A percentile compares a stretch with the other conserved stretches of the same genome.
These are phyloP conservation scores for Falco berigora DNA, from an alignment of 2,797 vertebrate genomes.

Conservation along the genomic window DNA sequence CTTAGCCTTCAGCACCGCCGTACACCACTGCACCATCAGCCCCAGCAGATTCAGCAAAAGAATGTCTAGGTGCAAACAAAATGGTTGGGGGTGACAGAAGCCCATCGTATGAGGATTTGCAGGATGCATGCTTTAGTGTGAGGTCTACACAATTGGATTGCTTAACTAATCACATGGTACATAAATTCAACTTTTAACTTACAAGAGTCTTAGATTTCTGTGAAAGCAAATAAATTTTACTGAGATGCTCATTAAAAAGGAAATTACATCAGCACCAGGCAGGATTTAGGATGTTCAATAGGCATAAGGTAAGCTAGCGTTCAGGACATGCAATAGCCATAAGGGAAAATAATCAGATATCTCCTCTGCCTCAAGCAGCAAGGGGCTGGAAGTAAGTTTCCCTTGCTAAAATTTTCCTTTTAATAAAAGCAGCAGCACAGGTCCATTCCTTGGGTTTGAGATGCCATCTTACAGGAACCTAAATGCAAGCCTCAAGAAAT, in stretches of 20 bases:
- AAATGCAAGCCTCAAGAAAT: not conserved
- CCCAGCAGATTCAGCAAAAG: not conserved
- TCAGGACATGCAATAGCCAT: too few species aligned
- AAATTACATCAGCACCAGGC: not conserved
- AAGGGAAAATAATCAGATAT: fast-evolving
- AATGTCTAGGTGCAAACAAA: not conserved
- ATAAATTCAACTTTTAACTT: not conserved
- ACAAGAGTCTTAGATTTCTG: not conserved
- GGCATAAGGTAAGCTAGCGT: not conserved
- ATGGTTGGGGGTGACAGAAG: fast-evolving
- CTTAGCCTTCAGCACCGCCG: not conserved
- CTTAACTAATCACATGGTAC: not conserved
- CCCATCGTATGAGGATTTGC: fast-evolving
- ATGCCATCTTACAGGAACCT: not conserved
- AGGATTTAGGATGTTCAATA: not conserved
- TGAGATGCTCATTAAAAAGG: not conserved
- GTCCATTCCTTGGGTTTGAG: not conserved
- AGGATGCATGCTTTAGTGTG: fast-evolving
- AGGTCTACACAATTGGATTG: not conserved
- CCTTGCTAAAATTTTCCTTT: not conserved
- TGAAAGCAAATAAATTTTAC: not conserved
- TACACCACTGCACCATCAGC: not conserved
- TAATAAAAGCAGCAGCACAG: not conserved
- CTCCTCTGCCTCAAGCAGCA: not conserved
- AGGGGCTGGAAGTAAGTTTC: not conserved